Evolutionary conservation across 2,797 vertebrate genomes (phyloP).

Genomic region (Podarcis lilfordi): DNA sequence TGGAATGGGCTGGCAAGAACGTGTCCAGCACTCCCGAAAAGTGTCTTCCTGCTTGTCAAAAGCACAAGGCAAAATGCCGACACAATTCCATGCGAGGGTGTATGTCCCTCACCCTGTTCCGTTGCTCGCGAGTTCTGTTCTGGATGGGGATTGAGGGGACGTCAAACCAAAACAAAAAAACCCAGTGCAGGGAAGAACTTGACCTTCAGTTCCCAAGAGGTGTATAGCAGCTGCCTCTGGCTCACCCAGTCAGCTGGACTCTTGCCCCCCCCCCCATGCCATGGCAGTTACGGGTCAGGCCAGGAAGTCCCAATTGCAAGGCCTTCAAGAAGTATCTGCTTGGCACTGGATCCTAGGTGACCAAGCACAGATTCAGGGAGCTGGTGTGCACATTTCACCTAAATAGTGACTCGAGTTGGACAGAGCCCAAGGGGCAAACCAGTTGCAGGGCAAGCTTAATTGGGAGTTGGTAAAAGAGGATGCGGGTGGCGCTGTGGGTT

Average conservation of each 20-base stretch:
- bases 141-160: too few relatives aligned
- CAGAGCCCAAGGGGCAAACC: background rate
- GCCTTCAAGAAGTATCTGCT: too few relatives aligned
- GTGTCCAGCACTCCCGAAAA: background rate
- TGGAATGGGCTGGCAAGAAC: background rate
- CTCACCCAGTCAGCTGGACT: background rate
- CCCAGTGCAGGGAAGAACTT: too few relatives aligned
- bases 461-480: background rate
- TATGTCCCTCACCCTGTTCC: background rate
- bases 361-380: background rate
- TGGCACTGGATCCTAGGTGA: background rate
- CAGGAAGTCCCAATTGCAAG: background rate
- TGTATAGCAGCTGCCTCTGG: background rate
- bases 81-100: background rate
- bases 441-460: too few relatives aligned
- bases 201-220: background rate
- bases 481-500: too few relatives aligned
- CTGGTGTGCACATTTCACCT: background rate
- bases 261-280: background rate
- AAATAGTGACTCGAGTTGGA: background rate
- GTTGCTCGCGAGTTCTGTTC: background rate
- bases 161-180: background rate
- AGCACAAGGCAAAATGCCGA: background rate
- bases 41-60: background rate
- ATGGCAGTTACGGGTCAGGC: background rate